Evolutionary conservation across 35 echinoderm and acorn worm genomes (phyloP).

Genomic region (Nesometra sesokonis): DNA sequence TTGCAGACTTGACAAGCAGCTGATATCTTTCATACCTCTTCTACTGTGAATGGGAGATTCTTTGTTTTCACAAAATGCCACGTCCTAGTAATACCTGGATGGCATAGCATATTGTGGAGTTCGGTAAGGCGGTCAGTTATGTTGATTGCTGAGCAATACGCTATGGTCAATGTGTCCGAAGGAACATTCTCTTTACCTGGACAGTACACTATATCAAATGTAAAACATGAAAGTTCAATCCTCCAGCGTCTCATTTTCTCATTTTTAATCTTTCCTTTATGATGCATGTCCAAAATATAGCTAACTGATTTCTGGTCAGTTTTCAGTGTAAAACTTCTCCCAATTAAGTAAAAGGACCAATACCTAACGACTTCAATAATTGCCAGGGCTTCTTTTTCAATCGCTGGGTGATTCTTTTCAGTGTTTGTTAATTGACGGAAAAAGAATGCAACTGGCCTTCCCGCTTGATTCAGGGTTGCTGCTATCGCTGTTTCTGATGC

Average conservation of each 20-base stretch:
- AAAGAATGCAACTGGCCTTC: too few relatives aligned
- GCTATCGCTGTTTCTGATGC: too few relatives aligned
- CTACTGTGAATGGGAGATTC: slow-evolving; percentile 8
- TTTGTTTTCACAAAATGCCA: slow-evolving; percentile 23
- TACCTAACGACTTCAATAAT: too few relatives aligned
- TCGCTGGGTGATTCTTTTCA: too few relatives aligned
- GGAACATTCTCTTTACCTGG: slow-evolving; percentile 2
- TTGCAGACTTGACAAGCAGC: slow-evolving; percentile 18
- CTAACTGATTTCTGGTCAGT: slow-evolving; percentile 15
- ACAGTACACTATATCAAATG: slow-evolving; percentile 10
- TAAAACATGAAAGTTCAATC: slow-evolving; percentile 16
- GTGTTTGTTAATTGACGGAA: too few relatives aligned
- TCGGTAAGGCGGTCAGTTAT: slow-evolving; percentile 8
- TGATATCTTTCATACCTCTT: slow-evolving; percentile 22
- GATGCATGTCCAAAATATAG: slow-evolving; percentile 15
- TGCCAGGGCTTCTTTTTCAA: too few relatives aligned
- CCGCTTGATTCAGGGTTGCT: too few relatives aligned
- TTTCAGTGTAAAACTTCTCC: too few relatives aligned
- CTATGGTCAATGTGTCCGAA: slow-evolving; percentile 7
- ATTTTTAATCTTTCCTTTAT: slow-evolving; percentile 24
- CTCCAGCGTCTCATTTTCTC: slow-evolving; percentile 15
- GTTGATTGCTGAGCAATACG: slow-evolving; percentile 16
- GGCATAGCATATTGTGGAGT: slow-evolving; percentile 15
- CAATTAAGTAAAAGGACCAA: too few relatives aligned
- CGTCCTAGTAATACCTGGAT: slow-evolving; percentile 25